Evolutionary conservation across 92 coral and sea anemone species (phyloP), one percentile per base, ranked within the genome.

Genomic region (Anthopleura xanthogrammica): DNA sequence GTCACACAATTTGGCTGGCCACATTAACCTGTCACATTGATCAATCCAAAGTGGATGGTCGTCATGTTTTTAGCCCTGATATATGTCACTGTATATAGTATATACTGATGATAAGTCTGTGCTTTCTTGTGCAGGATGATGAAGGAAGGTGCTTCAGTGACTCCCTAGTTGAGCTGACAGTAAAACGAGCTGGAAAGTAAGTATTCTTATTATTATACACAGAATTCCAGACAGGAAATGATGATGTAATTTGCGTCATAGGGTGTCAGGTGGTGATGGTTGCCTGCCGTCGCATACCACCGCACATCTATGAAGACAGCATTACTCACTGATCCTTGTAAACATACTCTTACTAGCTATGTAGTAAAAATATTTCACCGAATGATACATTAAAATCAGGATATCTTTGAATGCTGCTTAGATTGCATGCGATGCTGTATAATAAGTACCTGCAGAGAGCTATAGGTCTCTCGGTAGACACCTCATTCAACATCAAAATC

Each of bases 101-200:
- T 24, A 52, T 16, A 13, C 5, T 14, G 0, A 77, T 19, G 54
- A 50, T 52, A 55, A 52, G 3, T 12, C 60, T 36, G 22, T 41
- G 2, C 54, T 20, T 2, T 16, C 36, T 56, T 65, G 52, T 73
- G 57, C 1, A 97, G 99, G 99, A 97, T 79, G 98, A 94, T 9
- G 99, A 97, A 58, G 99, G 98, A 2, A 89, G 99, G 54, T 97
- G 99, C 82, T 97, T 88, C 85, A 97, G 98, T 86, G 98, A 94
- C 80, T 94, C 98, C 22, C 89, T 94, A 54, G 87, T 82, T 43
- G 98, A 91, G 60, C 73, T 93, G 14, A 80, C 94, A 36, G 88
- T 89, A 16, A 74, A 79, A 57, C 92, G 82, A 68, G 85, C 70
- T 50, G 90, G 87, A 48, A 78, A 13, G 85, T 75, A 24, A 77